Base-by-base conservation (phyloP, 1,140 invertebrate species). In the Lepidotrigona ventralis region DNA sequence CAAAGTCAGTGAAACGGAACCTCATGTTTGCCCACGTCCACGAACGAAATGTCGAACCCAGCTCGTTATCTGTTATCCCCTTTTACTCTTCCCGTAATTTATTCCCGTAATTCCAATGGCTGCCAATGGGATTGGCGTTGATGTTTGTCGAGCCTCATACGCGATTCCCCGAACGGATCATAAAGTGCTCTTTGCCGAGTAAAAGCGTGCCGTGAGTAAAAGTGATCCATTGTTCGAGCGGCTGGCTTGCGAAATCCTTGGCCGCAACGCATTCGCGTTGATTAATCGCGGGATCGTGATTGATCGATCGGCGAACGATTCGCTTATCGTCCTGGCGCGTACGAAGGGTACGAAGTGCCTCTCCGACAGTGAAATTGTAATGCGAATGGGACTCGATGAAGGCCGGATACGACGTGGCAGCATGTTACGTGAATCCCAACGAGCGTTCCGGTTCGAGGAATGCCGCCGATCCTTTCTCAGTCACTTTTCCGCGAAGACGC, bases 371-470 rank as follows among this genome's bases (percentile, higher is more conserved):
- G 60, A 46, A 58, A 46, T 71, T 68, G 71, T 26, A 33, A 86
- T 86, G 64, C 87, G 76, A 87, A 58, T 11, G 53, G 17, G 23
- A 51, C 39, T 72, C 71, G 81, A 82, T 87, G 46, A 51, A 46
- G 75, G 82, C 83, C 87, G 87, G 83, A 88, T 87, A 63, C 60
- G 54, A 4, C 23, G 58, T 46, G 8, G 39, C 60, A 54, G 46
- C n/a, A 53, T 56, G 69, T 70, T 79, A 63, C 58, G 66, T 83
- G 85, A 88, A 88, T 88, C 66, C 85, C 70, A 88, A 83, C 63
- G n/a, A 51, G 73, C 53, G 58, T 76, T 80, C 70, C 68, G 69
- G 77, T 75, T 81, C 69, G 64, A 46, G 39, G 63, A 54, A 73
- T 21, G 54, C 15, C 21, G 29, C 19, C 58, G 46, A 11, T n/a